Evolutionary conservation across 2,888 invertebrate genomes (phyloP).

Genomic region (Diaprepes abbreviatus): DNA sequence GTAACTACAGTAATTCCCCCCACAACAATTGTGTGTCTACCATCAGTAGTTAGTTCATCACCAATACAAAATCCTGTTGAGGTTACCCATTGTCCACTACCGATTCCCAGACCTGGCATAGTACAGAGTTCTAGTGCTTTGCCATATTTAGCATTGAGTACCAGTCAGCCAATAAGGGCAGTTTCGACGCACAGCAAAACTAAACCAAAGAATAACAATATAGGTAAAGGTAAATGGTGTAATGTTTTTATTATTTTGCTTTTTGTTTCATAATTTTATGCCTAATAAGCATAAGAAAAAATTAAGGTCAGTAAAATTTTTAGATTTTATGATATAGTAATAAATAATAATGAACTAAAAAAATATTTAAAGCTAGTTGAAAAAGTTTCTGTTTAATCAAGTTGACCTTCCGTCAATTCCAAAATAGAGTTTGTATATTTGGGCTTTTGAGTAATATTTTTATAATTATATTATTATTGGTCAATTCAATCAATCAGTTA

Average conservation of each 20-base stretch:
- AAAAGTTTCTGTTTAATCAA: too few species aligned
- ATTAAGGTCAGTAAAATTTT: too few species aligned
- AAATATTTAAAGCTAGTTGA: too few species aligned
- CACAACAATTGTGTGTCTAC: conserved; percentile 70
- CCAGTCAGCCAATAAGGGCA: conserved; percentile 69
- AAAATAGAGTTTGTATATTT: too few species aligned
- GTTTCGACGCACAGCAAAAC: conserved; percentile 67
- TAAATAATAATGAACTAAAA: too few species aligned
- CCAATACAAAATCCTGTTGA: conserved; percentile 60
- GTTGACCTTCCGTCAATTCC: too few species aligned
- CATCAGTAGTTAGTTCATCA: conserved; percentile 64
- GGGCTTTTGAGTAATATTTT: too few species aligned
- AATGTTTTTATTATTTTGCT: background rate
- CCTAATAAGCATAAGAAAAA: too few species aligned
- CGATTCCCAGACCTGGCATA: conserved; percentile 57
- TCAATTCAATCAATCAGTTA: too few species aligned
- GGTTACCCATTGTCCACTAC: conserved; percentile 52
- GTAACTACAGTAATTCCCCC: conserved; percentile 69
- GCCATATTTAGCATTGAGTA: conserved; percentile 69
- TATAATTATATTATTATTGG: too few species aligned
- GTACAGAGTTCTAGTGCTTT: conserved; percentile 69
- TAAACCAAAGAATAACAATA: conserved; percentile 62
- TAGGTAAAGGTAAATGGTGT: conserved; percentile 46
- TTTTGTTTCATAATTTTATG: too few species aligned
- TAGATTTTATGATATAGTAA: too few species aligned